These are phyloP conservation scores for Desoria tigrina DNA, from an alignment of 2,888 invertebrate species.

Conservation along the genomic window DNA sequence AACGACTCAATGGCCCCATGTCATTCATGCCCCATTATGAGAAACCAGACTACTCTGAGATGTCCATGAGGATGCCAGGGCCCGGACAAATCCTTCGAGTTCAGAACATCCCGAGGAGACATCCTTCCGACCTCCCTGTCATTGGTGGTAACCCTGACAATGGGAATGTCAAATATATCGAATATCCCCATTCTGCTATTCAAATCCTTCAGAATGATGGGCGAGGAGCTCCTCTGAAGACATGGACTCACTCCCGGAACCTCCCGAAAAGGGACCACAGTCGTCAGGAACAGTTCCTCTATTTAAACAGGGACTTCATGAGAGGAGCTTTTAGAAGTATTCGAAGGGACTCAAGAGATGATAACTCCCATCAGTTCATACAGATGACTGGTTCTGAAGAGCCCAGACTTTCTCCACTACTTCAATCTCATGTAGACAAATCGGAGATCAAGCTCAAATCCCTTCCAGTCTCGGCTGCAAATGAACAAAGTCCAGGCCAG, in stretches of 20 bases:
- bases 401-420: no score
- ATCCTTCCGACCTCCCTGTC: background rate
- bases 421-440: no score
- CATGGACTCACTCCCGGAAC: constrained; percentile 47
- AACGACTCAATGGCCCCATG: background rate
- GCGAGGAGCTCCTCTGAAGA: constrained; percentile 6
- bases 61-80: constrained; percentile 21
- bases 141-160: constrained; percentile 17
- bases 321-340: background rate
- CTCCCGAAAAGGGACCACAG: constrained; percentile 47
- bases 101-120: constrained; percentile 26
- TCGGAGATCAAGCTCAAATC: no score
- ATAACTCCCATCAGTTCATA: background rate
- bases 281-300: background rate
- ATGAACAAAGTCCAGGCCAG: no score
- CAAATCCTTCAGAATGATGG: constrained; percentile 11
- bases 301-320: background rate
- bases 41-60: constrained; percentile 18
- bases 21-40: background rate
- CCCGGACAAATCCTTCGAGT: constrained; percentile 18
- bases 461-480: no score
- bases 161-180: constrained; percentile 40
- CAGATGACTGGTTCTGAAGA: no score
- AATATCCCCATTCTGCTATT: constrained; percentile 25
- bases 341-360: constrained; percentile 7